Base-by-base conservation (phyloP, 2,797 vertebrate species). In the Tadarida brasiliensis region DNA sequence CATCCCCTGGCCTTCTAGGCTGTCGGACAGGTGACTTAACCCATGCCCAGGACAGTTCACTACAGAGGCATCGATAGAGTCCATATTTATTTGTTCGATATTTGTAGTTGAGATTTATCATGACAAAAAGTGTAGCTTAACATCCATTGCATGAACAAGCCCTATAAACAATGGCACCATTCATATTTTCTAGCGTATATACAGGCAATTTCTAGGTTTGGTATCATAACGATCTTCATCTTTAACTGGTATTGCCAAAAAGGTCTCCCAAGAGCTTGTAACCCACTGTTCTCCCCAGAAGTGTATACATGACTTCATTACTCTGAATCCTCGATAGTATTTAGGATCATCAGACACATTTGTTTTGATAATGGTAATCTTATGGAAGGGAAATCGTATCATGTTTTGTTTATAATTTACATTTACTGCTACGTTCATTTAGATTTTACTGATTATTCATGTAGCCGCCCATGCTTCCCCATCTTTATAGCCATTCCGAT, bases 1-100 rank as follows among this genome's bases (percentile, higher is more conserved):
- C 61, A 19, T 0, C 0, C 1, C 63, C 30, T 17, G 51, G 35
- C 11, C 54, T 80, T 35, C 71, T 35, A 26, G 26, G 24, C 1
- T 26, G 9, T 19, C 5, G 28, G 39, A 7, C 3, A 17, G 20
- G 10, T 8, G 30, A 17, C 20, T 10, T 63, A 7, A 30, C 9
- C 26, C 28, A 6, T n/a, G 70, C 33, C 33, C 33, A 74, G 26
- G 47, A 63, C 80, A 14, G 33, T 17, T 30, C 24, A 17, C n/a
- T 24, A 12, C 9, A 12, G n/a, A 63, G 30, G 6, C 19, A 57
- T 51, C 4, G 47, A 61, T 0, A 59, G 65, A 12, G 9, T 57
- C 7, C 15, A 26, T 59, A 33, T 15, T 22, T 59, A 7, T 49
- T 35, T 71, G 30, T 33, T 81, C 54, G 33, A 1, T 22, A 28